Evolutionary conservation across 2,888 invertebrate species (phyloP), one percentile per base, ranked within the genome.

Genomic region (Dynastes maya): DNA sequence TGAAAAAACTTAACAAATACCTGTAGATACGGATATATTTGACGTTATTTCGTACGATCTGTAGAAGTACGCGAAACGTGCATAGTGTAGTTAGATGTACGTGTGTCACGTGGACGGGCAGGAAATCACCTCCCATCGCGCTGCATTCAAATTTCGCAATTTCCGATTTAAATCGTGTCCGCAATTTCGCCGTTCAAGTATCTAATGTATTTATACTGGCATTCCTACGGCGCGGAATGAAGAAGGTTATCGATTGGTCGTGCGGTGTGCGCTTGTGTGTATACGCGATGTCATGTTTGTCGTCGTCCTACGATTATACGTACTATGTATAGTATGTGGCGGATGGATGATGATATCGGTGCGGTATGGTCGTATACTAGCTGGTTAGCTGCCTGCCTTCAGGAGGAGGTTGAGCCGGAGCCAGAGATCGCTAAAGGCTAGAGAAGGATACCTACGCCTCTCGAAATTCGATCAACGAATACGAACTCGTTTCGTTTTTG

Each of bases 71-170:
- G 8, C 45, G 45, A 45, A 45, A 45, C 11, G 45, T 45, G 45
- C 45, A 45, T 45, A 45, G 45, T 45, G 45, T 45, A 45, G 45
- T 45, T 45, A 45, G 45, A 45, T 29, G 29, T 45, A 67, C 82
- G 80, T 81, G 82, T 82, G 86, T 85, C 86, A 86, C 86, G 85
- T 85, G 85, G 83, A 82, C 81, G 74, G 82, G 81, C 85, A 29
- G 87, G 86, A 87, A 87, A 87, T 87, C 87, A 85, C 84, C 84
- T 84, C 84, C 85, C 85, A 83, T 84, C 83, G 85, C 85, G 85
- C 85, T 86, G 85, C 87, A 88, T 87, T 87, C 87, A 86, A 87
- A 88, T 87, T 87, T 88, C 84, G 86, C 87, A 88, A 88, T 88
- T 88, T 88, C 88, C 88, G 85, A 85, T 86, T 82, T 84, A 85